phyloP scores from a whole-genome alignment of 2,888 invertebrate genomes.

The Stratiomys singularior region DNA sequence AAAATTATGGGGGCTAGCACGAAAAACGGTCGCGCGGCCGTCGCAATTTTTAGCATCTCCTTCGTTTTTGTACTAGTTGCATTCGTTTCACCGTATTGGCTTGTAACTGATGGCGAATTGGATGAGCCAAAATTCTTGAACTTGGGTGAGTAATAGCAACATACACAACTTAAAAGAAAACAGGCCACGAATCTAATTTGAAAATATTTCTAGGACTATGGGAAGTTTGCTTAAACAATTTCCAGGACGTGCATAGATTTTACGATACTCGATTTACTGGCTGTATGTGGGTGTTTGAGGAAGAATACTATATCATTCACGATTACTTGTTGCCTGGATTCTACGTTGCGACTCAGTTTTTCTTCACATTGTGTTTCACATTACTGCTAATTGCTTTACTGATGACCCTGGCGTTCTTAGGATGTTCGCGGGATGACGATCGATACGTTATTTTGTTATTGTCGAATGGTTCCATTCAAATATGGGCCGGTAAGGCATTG shows the following conservation, averaged over 20 bases:
- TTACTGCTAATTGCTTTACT: slow-evolving; percentile 80
- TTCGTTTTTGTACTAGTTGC: slow-evolving; percentile 80
- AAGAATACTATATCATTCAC: slow-evolving; percentile 94
- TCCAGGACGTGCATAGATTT: slow-evolving; percentile 85
- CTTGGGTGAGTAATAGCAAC: slow-evolving; percentile 70
- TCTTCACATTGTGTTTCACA: slow-evolving; percentile 89
- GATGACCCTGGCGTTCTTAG: slow-evolving; percentile 77
- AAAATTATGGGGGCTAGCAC: slow-evolving; percentile 63
- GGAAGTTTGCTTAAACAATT: slow-evolving; percentile 92
- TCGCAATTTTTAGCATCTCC: slow-evolving; percentile 73
- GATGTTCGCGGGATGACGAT: slow-evolving; percentile 80
- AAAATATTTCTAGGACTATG: slow-evolving; percentile 78
- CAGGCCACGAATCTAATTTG: neutral
- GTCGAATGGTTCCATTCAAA: slow-evolving; percentile 77
- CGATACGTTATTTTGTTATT: slow-evolving; percentile 79
- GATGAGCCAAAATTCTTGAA: slow-evolving; percentile 81
- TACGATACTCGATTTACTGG: slow-evolving; percentile 86
- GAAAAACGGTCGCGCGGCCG: slow-evolving; percentile 67
- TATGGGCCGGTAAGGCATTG: slow-evolving; percentile 70
- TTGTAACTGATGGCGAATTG: slow-evolving; percentile 82
- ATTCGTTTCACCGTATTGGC: slow-evolving; percentile 89
- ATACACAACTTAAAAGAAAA: neutral
- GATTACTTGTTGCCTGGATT: slow-evolving; percentile 90
- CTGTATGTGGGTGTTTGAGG: slow-evolving; percentile 98
- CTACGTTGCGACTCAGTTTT: slow-evolving; percentile 93